Base-by-base conservation (phyloP, 2,797 vertebrate genomes). In the Lerista edwardsae region DNA sequence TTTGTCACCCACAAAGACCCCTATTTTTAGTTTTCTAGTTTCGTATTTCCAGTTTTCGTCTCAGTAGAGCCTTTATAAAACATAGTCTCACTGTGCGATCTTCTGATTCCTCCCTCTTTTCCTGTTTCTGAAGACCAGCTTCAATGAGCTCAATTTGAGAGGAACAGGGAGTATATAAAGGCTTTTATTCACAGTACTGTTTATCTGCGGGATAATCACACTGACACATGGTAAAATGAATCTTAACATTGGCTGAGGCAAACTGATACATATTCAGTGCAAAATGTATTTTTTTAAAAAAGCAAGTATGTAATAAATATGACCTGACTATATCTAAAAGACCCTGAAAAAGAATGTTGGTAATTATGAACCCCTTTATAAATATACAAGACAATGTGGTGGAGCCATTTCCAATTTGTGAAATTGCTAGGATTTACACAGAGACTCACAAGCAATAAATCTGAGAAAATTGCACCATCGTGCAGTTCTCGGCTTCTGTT, bases 351-450 rank as follows among this genome's bases (percentile, higher is more conserved):
- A 84, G 86, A 69, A 61, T 0, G 31, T 75, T 51, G 1, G 29
- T 89, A 87, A 88, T 90, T 92, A 84, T 67, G 51, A 83, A 34
- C 51, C 62, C 57, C 21, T 88, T 47, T 86, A 77, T 83, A 93
- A 94, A 88, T 89, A 89, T 83, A 92, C 80, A 67, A 86, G 81
- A 76, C 36, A 93, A 86, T 83, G 85, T 78, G 78, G 88, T 64
- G 74, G 91, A 92, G 47, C 36, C 88, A 87, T 90, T 90, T 91
- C 67, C 73, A 81, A 87, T 94, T 90, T 93, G 88, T 86, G 86
- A 79, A 72, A 88, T 78, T 90, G 27, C 83, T 83, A 68, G 86
- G 81, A 90, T 67, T 89, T 86, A 85, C 86, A 84, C 47, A 92
- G 39, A 82, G 21, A 90, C 8, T 14, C 27, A 11, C 74, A 93